Evolutionary conservation across 2,888 invertebrate genomes (phyloP).

Genomic region (Lepetodrilus schrolli): DNA sequence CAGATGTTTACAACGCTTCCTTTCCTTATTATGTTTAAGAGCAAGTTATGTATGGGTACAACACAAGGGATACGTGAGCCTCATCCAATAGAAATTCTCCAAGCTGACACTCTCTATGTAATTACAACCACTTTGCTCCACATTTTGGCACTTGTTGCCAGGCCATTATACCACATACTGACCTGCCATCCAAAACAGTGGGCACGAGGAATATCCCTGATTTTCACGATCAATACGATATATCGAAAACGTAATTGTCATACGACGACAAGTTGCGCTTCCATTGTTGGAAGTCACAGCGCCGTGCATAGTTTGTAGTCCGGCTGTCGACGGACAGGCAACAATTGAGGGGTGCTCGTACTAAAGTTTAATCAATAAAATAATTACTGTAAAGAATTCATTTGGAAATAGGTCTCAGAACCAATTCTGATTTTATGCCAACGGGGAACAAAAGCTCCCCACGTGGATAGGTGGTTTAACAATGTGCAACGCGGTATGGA

Average conservation of each 20-base stretch:
- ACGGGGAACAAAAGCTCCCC: not conserved
- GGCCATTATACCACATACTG: not conserved
- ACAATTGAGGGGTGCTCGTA: not conserved
- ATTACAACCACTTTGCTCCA: not conserved
- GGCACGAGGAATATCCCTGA: not conserved
- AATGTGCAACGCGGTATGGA: not conserved
- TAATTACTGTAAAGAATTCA: slow-evolving; percentile 23
- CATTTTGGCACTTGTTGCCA: not conserved
- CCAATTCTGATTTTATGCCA: slow-evolving; percentile 7
- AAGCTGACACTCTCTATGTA: not conserved
- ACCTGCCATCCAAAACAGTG: not conserved
- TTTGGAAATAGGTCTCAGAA: slow-evolving; percentile 18
- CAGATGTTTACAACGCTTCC: no score
- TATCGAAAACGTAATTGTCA: not conserved
- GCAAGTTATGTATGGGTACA: no score
- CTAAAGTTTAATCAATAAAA: not conserved
- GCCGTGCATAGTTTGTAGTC: not conserved
- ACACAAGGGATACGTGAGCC: no score
- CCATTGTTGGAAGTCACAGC: not conserved
- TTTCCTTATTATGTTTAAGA: no score
- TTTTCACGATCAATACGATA: not conserved
- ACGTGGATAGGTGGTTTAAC: not conserved
- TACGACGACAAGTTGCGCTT: not conserved
- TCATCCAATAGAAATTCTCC: not conserved
- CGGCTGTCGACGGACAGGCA: not conserved